A percentile compares a stretch with the other conserved stretches of the same genome.
These are phyloP conservation scores for Laupala kohalensis DNA, from an alignment of 1,140 invertebrate species.

Conservation along the genomic window DNA sequence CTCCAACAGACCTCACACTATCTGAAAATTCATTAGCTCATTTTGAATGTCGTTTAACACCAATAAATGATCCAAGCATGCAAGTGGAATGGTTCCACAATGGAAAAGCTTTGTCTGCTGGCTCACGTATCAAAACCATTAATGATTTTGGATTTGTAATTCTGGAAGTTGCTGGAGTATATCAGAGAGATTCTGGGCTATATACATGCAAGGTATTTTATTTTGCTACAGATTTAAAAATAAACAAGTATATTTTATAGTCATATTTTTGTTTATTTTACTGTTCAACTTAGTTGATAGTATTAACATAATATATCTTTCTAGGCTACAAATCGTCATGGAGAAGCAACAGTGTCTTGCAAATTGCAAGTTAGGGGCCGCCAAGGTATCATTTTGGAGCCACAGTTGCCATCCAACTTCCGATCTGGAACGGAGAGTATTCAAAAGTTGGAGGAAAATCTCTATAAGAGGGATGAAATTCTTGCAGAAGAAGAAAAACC, in stretches of 20 bases:
- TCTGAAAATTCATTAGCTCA: conserved; percentile 81
- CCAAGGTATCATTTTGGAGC: conserved; percentile 78
- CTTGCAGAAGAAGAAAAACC: conserved; percentile 68
- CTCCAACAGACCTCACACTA: conserved; percentile 69
- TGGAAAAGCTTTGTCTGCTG: conserved; percentile 74
- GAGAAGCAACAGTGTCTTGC: conserved; percentile 75
- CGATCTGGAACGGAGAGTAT: conserved; percentile 75
- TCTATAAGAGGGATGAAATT: conserved; percentile 77
- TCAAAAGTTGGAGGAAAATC: conserved; percentile 75
- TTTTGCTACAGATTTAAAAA: background rate
- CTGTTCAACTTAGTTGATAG: background rate
- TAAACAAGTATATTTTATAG: too few species aligned
- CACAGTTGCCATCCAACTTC: conserved; percentile 77
- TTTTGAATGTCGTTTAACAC: conserved; percentile 79
- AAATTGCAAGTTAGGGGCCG: conserved; percentile 71
- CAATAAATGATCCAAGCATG: conserved; percentile 86
- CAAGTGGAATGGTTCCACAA: conserved; percentile 95
- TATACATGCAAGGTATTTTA: conserved; percentile 64
- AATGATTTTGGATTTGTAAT: conserved; percentile 92
- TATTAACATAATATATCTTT: background rate
- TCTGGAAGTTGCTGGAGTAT: conserved; percentile 76
- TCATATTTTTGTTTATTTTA: background rate
- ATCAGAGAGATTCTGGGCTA: conserved; percentile 72
- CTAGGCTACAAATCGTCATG: conserved; percentile 71
- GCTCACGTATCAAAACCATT: conserved; percentile 79